Evolutionary conservation across 2,888 invertebrate species (phyloP).

Genomic region (Homarus gammarus): DNA sequence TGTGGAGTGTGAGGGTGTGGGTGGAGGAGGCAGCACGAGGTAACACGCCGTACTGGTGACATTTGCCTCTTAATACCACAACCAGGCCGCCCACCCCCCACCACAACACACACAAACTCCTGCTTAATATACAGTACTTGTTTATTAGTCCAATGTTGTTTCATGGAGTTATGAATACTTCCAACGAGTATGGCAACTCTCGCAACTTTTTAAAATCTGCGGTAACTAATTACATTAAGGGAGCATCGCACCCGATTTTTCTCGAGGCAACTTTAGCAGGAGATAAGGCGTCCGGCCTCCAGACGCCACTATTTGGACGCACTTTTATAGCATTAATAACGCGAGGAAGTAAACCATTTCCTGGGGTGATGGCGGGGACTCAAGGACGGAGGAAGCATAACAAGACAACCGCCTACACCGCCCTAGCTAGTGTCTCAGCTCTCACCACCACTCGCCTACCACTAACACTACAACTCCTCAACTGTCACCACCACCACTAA

Average conservation of each 20-base stretch:
- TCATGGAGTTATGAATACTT: slow-evolving; percentile 14
- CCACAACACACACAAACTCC: neutral
- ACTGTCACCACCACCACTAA: too few species aligned
- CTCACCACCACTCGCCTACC: too few species aligned
- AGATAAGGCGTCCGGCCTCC: neutral
- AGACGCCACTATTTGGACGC: neutral
- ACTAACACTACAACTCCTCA: too few species aligned
- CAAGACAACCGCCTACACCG: too few species aligned
- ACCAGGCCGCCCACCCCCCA: neutral
- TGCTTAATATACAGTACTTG: neutral
- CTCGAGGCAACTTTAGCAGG: neutral
- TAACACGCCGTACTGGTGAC: slow-evolving; percentile 17
- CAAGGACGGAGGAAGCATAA: neutral
- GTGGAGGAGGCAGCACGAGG: neutral
- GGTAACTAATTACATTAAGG: slow-evolving; percentile 38
- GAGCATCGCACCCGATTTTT: neutral
- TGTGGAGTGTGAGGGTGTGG: neutral
- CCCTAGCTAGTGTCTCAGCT: too few species aligned
- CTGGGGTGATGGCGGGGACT: neutral
- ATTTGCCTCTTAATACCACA: slow-evolving; percentile 30
- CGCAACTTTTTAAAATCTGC: slow-evolving; percentile 2
- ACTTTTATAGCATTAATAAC: neutral
- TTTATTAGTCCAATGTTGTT: slow-evolving; percentile 1
- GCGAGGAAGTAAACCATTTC: neutral
- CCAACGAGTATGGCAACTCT: slow-evolving; percentile 10